phyloP scores from a whole-genome alignment of 2,113 vertebrate genomes.

The Castor canadensis region DNA sequence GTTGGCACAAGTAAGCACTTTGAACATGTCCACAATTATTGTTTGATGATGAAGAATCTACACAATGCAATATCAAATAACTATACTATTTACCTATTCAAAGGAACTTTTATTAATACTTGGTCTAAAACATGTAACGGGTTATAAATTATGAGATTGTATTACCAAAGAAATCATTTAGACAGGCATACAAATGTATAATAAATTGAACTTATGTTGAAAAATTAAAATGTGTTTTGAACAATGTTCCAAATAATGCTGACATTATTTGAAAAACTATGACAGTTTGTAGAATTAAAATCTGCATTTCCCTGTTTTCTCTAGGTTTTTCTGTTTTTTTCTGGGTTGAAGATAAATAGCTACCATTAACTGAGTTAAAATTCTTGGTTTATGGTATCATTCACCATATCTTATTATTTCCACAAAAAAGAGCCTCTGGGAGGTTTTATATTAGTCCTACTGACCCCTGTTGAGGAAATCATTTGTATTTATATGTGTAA shows the following conservation, averaged over 20 bases:
- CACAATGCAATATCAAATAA: neutral
- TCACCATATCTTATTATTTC: conserved; percentile 23
- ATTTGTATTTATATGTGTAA: conserved; percentile 54
- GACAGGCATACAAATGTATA: neutral
- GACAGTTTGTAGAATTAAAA: neutral
- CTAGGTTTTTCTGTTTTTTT: neutral
- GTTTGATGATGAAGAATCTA: too few relatives aligned
- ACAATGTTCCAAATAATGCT: neutral
- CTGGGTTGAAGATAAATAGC: neutral
- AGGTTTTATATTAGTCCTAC: conserved; percentile 42
- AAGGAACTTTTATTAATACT: neutral
- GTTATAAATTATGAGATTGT: neutral
- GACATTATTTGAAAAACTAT: neutral
- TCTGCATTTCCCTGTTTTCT: neutral
- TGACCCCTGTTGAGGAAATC: conserved; percentile 10
- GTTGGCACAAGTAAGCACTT: neutral
- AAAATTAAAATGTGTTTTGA: neutral
- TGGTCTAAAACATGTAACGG: neutral
- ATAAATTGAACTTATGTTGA: neutral
- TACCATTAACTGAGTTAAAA: conserved; percentile 28
- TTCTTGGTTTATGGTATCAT: neutral
- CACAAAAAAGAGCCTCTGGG: neutral
- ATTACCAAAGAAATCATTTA: neutral
- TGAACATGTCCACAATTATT: neutral
- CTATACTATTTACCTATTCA: neutral